These are phyloP conservation scores for Scyliorhinus canicula DNA, from an alignment of 2,797 vertebrate genomes.

Conservation along the genomic window DNA sequence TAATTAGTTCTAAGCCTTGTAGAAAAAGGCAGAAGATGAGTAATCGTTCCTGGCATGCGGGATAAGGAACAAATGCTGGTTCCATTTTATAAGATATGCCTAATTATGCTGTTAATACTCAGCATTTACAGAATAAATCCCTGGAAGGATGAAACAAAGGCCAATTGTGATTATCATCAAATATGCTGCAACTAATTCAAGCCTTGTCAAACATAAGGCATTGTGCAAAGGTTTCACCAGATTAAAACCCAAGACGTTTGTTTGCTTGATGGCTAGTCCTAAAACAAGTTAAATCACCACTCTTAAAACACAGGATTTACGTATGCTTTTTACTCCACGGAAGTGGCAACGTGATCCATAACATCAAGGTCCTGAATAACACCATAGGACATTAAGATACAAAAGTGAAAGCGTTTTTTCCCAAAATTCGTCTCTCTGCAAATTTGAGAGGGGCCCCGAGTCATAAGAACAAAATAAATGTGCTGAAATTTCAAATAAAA, in stretches of 20 bases:
- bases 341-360: neutral
- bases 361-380: neutral
- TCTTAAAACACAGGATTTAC: neutral
- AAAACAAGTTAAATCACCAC: neutral
- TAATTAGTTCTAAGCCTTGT: constrained; percentile 35
- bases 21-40: constrained; percentile 37
- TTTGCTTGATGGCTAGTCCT: neutral
- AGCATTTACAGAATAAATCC: constrained; percentile 27
- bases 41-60: constrained; percentile 27
- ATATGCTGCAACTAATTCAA: constrained; percentile 31
- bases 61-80: constrained; percentile 9
- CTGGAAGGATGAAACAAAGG: constrained; percentile 33
- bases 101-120: constrained; percentile 28
- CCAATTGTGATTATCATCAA: constrained; percentile 33
- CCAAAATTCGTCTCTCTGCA: neutral
- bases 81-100: constrained; percentile 22
- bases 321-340: neutral
- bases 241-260: constrained; percentile 20
- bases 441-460: neutral
- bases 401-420: neutral
- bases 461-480: neutral
- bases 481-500: neutral
- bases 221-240: constrained; percentile 6
- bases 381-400: neutral
- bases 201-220: neutral